phyloP scores from a whole-genome alignment of 1,140 invertebrate genomes.

The Heliothis virescens region DNA sequence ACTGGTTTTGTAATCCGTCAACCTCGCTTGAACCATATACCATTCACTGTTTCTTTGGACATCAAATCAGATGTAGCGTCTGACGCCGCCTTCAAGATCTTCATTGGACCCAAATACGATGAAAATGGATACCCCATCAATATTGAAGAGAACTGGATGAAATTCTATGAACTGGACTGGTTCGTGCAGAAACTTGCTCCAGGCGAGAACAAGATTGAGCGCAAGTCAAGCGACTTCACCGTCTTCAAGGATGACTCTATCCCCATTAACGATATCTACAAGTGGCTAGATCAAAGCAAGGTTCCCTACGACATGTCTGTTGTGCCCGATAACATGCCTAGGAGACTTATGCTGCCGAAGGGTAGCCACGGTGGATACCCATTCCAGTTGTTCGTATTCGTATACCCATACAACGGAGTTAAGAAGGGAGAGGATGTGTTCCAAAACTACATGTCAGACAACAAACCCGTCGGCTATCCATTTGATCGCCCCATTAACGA shows the following conservation, averaged over 20 bases:
- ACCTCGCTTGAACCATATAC: slow-evolving; percentile 88
- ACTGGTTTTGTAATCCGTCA: slow-evolving; percentile 85
- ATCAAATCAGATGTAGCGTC: slow-evolving; percentile 86
- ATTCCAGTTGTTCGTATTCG: slow-evolving; percentile 89
- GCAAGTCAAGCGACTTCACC: slow-evolving; percentile 89
- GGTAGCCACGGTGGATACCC: slow-evolving; percentile 88
- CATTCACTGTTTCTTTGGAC: slow-evolving; percentile 88
- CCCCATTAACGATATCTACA: slow-evolving; percentile 87
- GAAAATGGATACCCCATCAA: slow-evolving; percentile 86
- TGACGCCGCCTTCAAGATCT: slow-evolving; percentile 88
- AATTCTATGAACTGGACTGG: slow-evolving; percentile 90
- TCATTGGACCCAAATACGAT: slow-evolving; percentile 86
- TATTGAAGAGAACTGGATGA: slow-evolving; percentile 87
- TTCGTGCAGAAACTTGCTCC: slow-evolving; percentile 88
- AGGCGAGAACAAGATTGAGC: slow-evolving; percentile 89
- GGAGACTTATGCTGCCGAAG: slow-evolving; percentile 89
- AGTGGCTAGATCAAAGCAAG: slow-evolving; percentile 86
- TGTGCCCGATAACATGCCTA: slow-evolving; percentile 87
- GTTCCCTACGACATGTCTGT: slow-evolving; percentile 84
- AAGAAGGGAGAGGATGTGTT: slow-evolving; percentile 61
- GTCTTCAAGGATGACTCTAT: slow-evolving; percentile 88
- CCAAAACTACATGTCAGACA: slow-evolving; percentile 75
- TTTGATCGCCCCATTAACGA: slow-evolving; percentile 88
- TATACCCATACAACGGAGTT: slow-evolving; percentile 83
- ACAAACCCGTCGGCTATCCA: slow-evolving; percentile 88